Evolutionary conservation across 92 coral and sea anemone genomes (phyloP), one percentile per base, ranked within the genome.

Genomic region (Actinostola sp.): DNA sequence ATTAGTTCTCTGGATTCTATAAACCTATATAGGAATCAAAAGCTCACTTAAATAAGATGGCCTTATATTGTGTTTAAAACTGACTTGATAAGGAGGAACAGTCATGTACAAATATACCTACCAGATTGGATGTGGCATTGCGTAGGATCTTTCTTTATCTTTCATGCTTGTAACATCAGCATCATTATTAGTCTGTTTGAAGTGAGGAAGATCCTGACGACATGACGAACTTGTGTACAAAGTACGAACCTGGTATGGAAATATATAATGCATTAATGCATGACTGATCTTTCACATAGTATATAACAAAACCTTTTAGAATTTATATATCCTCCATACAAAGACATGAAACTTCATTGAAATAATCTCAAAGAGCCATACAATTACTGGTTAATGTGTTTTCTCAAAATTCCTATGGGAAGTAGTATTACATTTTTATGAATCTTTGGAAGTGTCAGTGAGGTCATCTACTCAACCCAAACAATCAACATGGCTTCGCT

Each of bases 91-190:
- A 39, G 14, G 45, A 39, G 7, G 8, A 39, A 14, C 56, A 65
- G 67, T 38, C 23, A 45, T 36, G 7, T 39, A 0, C 8, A 11
- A 17, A 13, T 24, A 19, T 46, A 61, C 80, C n/a, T 73, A 90
- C 97, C 97, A 90, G 52, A 90, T 90, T 25, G 97, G 97, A 53
- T 90, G 97, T 13, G 97, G 92, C 65, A 90, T 67, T 21, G 82
- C 27, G 54, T 90, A 90, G 26, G 68, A 53, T 34, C 82, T 27
- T 48, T 64, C 67, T 23, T 63, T 69, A 12, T 13, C 25, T 45
- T 69, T 57, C 24, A 20, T 70, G 21, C 35, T 25, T 15, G 43
- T 23, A n/a, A 50, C 63, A 21, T 25, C 45, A 6, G 20, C 53
- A 50, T 52, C 78, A 55, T 71, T 67, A 2, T 65, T 8, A n/a